These are phyloP conservation scores for Actinernus sp. DNA, from an alignment of 92 coral and sea anemone genomes.

Conservation along the genomic window DNA sequence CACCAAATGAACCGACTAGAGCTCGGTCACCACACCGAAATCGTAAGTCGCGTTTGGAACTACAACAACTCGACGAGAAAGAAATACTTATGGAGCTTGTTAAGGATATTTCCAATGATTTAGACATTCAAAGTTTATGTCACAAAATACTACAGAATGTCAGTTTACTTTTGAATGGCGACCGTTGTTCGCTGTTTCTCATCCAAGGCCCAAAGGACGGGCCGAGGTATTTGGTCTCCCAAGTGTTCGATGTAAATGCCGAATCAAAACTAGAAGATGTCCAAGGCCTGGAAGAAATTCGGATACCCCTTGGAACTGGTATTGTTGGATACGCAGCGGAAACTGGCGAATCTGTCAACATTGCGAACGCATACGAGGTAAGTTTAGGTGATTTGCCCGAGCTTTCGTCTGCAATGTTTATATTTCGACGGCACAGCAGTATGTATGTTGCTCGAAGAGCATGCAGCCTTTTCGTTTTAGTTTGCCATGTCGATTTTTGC, in stretches of 20 bases:
- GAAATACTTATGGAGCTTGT: slow-evolving; percentile 99
- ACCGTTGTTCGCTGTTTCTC: slow-evolving; percentile 98
- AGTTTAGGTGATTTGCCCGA: slow-evolving; percentile 13
- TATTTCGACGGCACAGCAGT: too few relatives aligned
- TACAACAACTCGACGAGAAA: slow-evolving; percentile 96
- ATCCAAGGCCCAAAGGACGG: slow-evolving; percentile 96
- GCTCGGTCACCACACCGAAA: slow-evolving; percentile 84
- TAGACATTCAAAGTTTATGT: slow-evolving; percentile 92
- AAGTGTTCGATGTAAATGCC: slow-evolving; percentile 98
- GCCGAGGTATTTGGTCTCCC: slow-evolving; percentile 95
- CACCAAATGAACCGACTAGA: slow-evolving; percentile 87
- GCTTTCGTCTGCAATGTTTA: too few relatives aligned
- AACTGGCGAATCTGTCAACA: slow-evolving; percentile 97
- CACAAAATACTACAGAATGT: slow-evolving; percentile 99
- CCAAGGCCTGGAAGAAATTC: slow-evolving; percentile 94
- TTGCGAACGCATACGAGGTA: slow-evolving; percentile 98
- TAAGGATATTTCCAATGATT: slow-evolving; percentile 97
- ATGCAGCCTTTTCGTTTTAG: too few relatives aligned
- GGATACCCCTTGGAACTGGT: slow-evolving; percentile 98
- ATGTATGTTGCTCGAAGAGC: too few relatives aligned
- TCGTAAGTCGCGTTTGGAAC: slow-evolving; percentile 95
- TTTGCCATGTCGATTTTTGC: too few relatives aligned
- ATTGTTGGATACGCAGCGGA: slow-evolving; percentile 98
- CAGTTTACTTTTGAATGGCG: slow-evolving; percentile 96
- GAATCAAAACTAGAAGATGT: slow-evolving; percentile 98